Evolutionary conservation across 2,888 invertebrate genomes (phyloP).

Genomic region (Orchestes rusci): DNA sequence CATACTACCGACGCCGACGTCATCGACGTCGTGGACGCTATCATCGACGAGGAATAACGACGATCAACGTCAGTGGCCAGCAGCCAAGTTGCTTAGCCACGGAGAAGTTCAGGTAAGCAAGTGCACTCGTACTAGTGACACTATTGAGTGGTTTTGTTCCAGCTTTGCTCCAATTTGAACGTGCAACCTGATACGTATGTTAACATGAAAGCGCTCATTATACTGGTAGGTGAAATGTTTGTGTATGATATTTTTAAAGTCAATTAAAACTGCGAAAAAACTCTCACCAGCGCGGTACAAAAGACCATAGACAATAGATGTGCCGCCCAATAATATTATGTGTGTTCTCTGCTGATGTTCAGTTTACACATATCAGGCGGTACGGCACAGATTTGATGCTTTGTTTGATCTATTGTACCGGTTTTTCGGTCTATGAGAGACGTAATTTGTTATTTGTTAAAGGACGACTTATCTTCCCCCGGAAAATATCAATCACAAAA

Average conservation of each 20-base stretch:
- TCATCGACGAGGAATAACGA: constrained; percentile 14
- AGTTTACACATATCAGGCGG: too few relatives aligned
- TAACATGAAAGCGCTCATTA: constrained; percentile 78
- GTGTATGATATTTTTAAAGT: too few relatives aligned
- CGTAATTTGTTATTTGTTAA: too few relatives aligned
- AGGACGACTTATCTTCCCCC: too few relatives aligned
- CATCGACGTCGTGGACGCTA: constrained; percentile 2
- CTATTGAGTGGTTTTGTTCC: constrained; percentile 36
- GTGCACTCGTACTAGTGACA: neutral
- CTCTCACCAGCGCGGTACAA: too few relatives aligned
- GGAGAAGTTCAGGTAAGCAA: constrained; percentile 60
- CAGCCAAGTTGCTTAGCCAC: constrained; percentile 50
- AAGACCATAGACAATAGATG: too few relatives aligned
- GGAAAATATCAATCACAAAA: too few relatives aligned
- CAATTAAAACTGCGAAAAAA: too few relatives aligned
- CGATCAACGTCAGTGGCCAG: constrained; percentile 14
- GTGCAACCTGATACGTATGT: constrained; percentile 83
- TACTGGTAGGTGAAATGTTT: constrained; percentile 55
- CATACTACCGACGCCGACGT: neutral
- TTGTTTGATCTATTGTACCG: too few relatives aligned
- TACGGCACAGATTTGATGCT: too few relatives aligned
- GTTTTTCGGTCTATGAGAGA: too few relatives aligned
- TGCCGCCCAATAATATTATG: too few relatives aligned
- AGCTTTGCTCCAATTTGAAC: constrained; percentile 70
- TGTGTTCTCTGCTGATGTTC: neutral